Evolutionary conservation across 2,113 vertebrate genomes (phyloP).

Genomic region (Patagioenas fasciata): DNA sequence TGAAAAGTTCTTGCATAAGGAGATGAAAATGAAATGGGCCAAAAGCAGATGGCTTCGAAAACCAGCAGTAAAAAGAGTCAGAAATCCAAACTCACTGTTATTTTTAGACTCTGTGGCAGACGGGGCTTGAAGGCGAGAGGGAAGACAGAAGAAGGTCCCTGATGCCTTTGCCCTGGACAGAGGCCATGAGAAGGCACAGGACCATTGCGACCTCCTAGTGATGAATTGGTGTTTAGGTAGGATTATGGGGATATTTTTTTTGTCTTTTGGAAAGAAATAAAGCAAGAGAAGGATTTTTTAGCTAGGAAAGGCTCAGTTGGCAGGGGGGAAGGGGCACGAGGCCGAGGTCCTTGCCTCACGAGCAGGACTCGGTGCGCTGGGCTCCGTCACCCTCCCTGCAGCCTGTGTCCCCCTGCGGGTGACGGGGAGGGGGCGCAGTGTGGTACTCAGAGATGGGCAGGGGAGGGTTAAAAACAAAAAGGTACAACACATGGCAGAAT

Average conservation of each 20-base stretch:
- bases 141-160: background rate
- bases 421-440: background rate
- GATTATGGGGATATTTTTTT: background rate
- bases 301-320: background rate
- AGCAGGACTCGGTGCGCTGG: accelerated
- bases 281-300: background rate
- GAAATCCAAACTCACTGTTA: background rate
- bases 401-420: background rate
- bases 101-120: background rate
- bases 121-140: background rate
- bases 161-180: background rate
- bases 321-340: background rate
- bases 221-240: accelerated
- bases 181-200: background rate
- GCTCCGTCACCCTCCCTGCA: accelerated
- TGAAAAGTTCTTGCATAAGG: background rate
- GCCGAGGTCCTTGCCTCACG: accelerated
- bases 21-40: background rate
- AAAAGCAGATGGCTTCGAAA: conserved; percentile 15
- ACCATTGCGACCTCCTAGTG: background rate
- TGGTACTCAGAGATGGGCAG: accelerated
- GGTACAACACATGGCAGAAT: background rate
- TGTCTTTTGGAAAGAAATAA: background rate
- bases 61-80: background rate
- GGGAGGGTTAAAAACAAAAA: background rate